Evolutionary conservation across 1,140 invertebrate genomes (phyloP).

Genomic region (Sipha flava): DNA sequence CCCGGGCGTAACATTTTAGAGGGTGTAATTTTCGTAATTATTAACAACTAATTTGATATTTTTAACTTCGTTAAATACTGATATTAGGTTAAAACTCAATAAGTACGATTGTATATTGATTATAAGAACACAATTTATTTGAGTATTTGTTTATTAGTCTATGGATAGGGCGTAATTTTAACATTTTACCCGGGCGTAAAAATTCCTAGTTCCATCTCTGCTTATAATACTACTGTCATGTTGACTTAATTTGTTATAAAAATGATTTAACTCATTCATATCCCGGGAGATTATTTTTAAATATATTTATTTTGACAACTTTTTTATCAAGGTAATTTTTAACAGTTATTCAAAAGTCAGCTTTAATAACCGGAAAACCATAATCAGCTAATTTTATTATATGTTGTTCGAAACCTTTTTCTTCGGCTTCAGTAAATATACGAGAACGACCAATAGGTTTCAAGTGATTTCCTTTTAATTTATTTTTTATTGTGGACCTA

Average conservation of each 20-base stretch:
- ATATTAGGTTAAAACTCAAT: too few relatives aligned
- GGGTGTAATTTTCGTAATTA: too few relatives aligned
- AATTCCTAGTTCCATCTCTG: too few relatives aligned
- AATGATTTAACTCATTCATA: conserved; percentile 23
- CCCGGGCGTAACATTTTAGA: too few relatives aligned
- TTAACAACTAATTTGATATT: too few relatives aligned
- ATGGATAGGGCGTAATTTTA: too few relatives aligned
- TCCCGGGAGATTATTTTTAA: conserved; percentile 31
- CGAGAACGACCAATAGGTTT: background rate
- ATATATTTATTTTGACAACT: background rate
- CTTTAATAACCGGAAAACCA: conserved; percentile 23
- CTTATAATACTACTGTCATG: background rate
- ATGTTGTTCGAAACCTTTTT: conserved; percentile 25
- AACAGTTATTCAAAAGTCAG: conserved; percentile 7
- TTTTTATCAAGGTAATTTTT: background rate
- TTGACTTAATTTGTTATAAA: background rate
- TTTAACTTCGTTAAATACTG: too few relatives aligned
- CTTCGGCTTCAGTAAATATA: background rate
- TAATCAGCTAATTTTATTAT: conserved; percentile 2
- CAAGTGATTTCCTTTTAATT: background rate
- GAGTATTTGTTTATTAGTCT: too few relatives aligned
- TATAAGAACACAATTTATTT: too few relatives aligned
- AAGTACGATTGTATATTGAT: too few relatives aligned
- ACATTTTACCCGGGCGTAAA: too few relatives aligned
- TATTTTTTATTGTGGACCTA: background rate